Evolutionary conservation across 2,888 invertebrate species (phyloP).

Genomic region (Argyresthia goedartella): DNA sequence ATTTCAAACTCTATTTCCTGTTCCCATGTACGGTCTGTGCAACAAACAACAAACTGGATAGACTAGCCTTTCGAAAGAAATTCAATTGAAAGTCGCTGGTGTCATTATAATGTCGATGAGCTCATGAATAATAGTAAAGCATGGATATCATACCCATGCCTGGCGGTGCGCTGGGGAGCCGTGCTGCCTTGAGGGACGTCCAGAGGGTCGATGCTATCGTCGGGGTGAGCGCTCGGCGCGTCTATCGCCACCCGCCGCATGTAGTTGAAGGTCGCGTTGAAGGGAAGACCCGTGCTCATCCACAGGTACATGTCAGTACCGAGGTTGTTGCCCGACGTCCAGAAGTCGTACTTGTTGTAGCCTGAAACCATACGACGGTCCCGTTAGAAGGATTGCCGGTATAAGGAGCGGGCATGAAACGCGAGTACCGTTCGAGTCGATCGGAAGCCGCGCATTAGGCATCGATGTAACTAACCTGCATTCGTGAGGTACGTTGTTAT

Average conservation of each 20-base stretch:
- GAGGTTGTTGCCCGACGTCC: slow-evolving; percentile 90
- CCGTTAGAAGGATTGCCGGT: neutral
- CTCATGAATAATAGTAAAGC: no score
- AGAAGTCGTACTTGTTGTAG: slow-evolving; percentile 86
- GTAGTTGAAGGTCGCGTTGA: slow-evolving; percentile 90
- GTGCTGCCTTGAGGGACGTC: slow-evolving; percentile 80
- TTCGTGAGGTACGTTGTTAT: slow-evolving; percentile 86
- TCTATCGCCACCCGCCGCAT: slow-evolving; percentile 73
- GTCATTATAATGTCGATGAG: no score
- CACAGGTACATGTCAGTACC: slow-evolving; percentile 90
- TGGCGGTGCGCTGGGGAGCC: slow-evolving; percentile 82
- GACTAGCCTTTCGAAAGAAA: no score
- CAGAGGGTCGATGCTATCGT: slow-evolving; percentile 72
- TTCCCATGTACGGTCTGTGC: no score
- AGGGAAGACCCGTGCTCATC: slow-evolving; percentile 91
- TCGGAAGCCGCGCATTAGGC: neutral
- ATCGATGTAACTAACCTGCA: slow-evolving; percentile 69
- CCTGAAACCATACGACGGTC: slow-evolving; percentile 33
- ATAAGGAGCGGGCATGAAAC: neutral
- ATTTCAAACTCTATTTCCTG: no score
- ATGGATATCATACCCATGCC: slow-evolving; percentile 72
- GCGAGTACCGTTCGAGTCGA: neutral
- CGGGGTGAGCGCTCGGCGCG: slow-evolving; percentile 64
- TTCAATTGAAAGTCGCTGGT: no score
- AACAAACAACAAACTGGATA: no score